A percentile compares a stretch with the other conserved stretches of the same genome.
Evolutionary conservation across 1,140 invertebrate genomes (phyloP).

Genomic region (Pinna nobilis): DNA sequence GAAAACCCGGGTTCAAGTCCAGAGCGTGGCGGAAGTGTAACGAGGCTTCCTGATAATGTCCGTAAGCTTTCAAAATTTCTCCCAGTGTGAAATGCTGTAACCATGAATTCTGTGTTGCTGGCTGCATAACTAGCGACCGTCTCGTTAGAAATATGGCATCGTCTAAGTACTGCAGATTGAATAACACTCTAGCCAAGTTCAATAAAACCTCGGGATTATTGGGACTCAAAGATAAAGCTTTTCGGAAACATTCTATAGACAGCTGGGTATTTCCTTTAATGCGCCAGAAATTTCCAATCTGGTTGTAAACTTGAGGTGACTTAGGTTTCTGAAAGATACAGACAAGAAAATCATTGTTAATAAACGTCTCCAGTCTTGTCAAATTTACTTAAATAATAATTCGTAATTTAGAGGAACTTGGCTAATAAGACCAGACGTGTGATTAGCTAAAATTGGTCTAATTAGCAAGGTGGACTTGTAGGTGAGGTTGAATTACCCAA

Average conservation of each 20-base stretch:
- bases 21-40: slow-evolving; percentile 87
- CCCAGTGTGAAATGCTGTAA: slow-evolving; percentile 91
- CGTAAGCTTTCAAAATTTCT: slow-evolving; percentile 82
- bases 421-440: too few relatives aligned
- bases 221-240: slow-evolving; percentile 88
- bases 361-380: background rate
- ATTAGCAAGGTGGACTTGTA: too few relatives aligned
- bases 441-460: too few relatives aligned
- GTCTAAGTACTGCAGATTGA: slow-evolving; percentile 90
- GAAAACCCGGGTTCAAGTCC: slow-evolving; percentile 87
- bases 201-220: slow-evolving; percentile 89
- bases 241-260: slow-evolving; percentile 91
- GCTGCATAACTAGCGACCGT: slow-evolving; percentile 83
- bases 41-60: slow-evolving; percentile 87
- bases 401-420: background rate
- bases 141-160: slow-evolving; percentile 90
- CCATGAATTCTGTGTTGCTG: slow-evolving; percentile 89
- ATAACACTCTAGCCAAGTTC: slow-evolving; percentile 88
- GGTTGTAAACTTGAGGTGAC: slow-evolving; percentile 89
- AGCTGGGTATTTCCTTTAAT: slow-evolving; percentile 87
- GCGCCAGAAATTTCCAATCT: slow-evolving; percentile 89
- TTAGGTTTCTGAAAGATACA: slow-evolving; percentile 83
- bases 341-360: slow-evolving; percentile 21
- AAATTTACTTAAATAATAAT: background rate
- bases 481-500: too few relatives aligned